These are phyloP conservation scores for Mythimna pallens DNA, from an alignment of 2,888 invertebrate species.

Conservation along the genomic window DNA sequence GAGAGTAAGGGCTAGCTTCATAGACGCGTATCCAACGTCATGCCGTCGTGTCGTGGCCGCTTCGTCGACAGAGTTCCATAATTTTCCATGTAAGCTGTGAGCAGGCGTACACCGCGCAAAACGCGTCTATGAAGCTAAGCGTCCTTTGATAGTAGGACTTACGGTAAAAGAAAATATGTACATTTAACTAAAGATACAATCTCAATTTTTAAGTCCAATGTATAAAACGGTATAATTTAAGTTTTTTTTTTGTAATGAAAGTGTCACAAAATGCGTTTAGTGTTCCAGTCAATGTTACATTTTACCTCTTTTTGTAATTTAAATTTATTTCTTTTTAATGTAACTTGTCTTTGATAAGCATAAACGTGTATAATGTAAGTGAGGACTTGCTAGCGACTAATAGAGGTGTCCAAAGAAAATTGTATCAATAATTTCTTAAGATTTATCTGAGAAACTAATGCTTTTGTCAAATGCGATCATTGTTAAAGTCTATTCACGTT, in stretches of 20 bases:
- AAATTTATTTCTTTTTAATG: conserved; percentile 16
- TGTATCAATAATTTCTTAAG: conserved; percentile 42
- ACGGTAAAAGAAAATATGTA: background rate
- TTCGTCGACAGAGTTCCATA: too few relatives aligned
- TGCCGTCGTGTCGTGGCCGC: too few relatives aligned
- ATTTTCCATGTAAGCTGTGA: too few relatives aligned
- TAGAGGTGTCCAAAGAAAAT: conserved; percentile 37
- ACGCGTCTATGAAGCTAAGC: too few relatives aligned
- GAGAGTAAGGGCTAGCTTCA: too few relatives aligned
- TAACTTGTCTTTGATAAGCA: conserved; percentile 24
- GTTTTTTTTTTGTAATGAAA: conserved; percentile 24
- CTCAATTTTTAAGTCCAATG: conserved; percentile 11
- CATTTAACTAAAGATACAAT: background rate
- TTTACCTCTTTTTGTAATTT: conserved; percentile 33
- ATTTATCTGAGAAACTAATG: conserved; percentile 12
- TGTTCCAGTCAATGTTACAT: conserved; percentile 27
- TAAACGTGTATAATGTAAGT: conserved; percentile 33
- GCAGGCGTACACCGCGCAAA: too few relatives aligned
- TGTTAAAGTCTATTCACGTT: background rate
- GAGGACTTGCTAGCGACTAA: conserved; percentile 40
- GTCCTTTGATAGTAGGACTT: too few relatives aligned
- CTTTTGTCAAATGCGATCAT: conserved; percentile 23
- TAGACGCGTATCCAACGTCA: too few relatives aligned
- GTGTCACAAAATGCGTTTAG: conserved; percentile 57
- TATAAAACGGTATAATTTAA: conserved; percentile 12